Percentiles rank a stretch among this genome's conserved stretches.
These are phyloP conservation scores for Dunckerocampus dactyliophorus DNA, from an alignment of 2,113 vertebrate genomes.

Conservation along the genomic window DNA sequence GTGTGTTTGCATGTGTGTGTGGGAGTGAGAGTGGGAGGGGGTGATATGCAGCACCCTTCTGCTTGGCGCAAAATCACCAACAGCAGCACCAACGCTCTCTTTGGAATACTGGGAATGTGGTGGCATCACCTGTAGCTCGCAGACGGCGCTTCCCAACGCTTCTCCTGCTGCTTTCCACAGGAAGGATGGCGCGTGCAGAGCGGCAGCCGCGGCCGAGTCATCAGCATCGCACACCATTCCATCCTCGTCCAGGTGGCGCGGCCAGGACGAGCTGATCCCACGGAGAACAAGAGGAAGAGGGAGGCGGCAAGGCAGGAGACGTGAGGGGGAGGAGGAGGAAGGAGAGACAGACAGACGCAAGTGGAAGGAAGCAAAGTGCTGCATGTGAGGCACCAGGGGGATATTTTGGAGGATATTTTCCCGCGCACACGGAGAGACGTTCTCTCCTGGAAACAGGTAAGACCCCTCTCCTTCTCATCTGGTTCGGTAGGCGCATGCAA, in stretches of 20 bases:
- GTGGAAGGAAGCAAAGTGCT: slow-evolving; percentile 7
- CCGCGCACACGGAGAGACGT: slow-evolving; percentile 4
- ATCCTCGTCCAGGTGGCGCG: slow-evolving; percentile 38
- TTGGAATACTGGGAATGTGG: not conserved
- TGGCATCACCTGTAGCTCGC: slow-evolving; percentile 29
- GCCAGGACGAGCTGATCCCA: slow-evolving; percentile 44
- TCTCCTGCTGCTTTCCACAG: slow-evolving; percentile 4
- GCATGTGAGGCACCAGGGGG: slow-evolving; percentile 40
- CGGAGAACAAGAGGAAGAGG: slow-evolving; percentile 1
- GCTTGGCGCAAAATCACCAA: not conserved
- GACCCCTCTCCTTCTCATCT: not conserved
- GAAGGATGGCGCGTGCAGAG: slow-evolving; percentile 36
- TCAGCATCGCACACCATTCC: slow-evolving; percentile 24
- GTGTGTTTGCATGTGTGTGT: not conserved
- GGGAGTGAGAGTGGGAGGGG: not conserved
- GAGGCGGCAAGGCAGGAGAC: slow-evolving; percentile 20
- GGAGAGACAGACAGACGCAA: slow-evolving; percentile 18
- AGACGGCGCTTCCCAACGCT: not conserved
- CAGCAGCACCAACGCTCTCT: not conserved
- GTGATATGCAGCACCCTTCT: not conserved
- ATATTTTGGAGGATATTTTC: slow-evolving; percentile 19
- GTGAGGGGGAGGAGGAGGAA: slow-evolving; percentile 45
- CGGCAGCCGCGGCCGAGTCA: slow-evolving; percentile 20
- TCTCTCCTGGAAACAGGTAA: slow-evolving; percentile 43
- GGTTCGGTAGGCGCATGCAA: not conserved